Conservation (phyloP, 2,113 vertebrate species). For the Psettodes erumei region DNA sequence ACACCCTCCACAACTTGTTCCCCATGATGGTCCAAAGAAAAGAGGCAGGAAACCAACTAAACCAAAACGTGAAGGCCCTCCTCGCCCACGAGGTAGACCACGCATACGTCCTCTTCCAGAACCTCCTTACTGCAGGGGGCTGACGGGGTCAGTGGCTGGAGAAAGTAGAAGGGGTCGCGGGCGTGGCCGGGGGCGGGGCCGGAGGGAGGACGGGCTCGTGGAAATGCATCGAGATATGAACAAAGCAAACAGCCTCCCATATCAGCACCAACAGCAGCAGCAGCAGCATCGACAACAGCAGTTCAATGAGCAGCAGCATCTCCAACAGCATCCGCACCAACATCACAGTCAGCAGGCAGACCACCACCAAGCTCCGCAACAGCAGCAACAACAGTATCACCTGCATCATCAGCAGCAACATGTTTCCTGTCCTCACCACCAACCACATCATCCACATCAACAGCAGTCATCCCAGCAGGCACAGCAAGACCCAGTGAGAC, state of each 20-base stretch:
- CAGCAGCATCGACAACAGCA: conserved; percentile 67
- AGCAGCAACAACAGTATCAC: conserved; percentile 71
- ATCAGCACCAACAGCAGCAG: conserved; percentile 67
- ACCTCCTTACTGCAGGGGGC: conserved; percentile 76
- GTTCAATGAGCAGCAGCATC: conserved; percentile 68
- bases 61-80: conserved; percentile 91
- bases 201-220: conserved; percentile 72
- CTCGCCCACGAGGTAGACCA: conserved; percentile 88
- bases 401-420: conserved; percentile 71
- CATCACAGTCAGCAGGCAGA: conserved; percentile 62
- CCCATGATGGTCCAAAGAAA: conserved; percentile 85
- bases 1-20: conserved; percentile 72
- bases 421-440: conserved; percentile 45
- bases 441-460: conserved; percentile 68
- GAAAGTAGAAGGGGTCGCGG: conserved; percentile 76
- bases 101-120: conserved; percentile 90
- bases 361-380: conserved; percentile 61
- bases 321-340: conserved; percentile 69
- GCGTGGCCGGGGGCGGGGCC: conserved; percentile 78
- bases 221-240: conserved; percentile 77
- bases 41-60: conserved; percentile 91
- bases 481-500: conserved; percentile 75
- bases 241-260: conserved; percentile 75
- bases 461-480: conserved; percentile 47
- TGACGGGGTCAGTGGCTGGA: conserved; percentile 79